Evolutionary conservation across 2,113 vertebrate genomes (phyloP).

Genomic region (Emydocephalus ijimae): DNA sequence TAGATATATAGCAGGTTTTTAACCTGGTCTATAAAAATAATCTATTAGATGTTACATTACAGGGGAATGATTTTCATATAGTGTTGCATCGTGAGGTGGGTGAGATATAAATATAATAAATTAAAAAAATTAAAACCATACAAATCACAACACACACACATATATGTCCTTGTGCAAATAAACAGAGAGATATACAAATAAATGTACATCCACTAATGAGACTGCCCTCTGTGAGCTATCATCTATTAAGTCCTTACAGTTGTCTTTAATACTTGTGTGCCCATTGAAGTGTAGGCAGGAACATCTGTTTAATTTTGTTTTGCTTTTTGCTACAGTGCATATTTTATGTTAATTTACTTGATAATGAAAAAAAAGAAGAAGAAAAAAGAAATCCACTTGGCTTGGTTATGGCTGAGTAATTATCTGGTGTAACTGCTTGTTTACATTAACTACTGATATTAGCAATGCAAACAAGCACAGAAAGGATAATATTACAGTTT

Average conservation of each 20-base stretch:
- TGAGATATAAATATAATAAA: neutral
- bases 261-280: constrained; percentile 19
- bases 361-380: constrained; percentile 23
- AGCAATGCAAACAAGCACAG: constrained; percentile 23
- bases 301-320: constrained; percentile 32
- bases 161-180: neutral
- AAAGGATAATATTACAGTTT: neutral
- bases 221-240: neutral
- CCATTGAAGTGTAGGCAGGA: constrained; percentile 15
- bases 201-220: neutral
- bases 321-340: constrained; percentile 24
- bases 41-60: neutral
- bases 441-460: constrained; percentile 10
- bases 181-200: neutral
- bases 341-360: constrained; percentile 35
- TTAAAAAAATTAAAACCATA: neutral
- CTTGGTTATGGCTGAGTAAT: constrained; percentile 12
- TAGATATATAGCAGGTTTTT: neutral
- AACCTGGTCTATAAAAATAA: neutral
- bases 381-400: constrained; percentile 14
- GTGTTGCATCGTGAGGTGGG: neutral
- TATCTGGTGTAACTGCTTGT: constrained; percentile 6
- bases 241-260: constrained; percentile 9
- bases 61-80: neutral
- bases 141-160: neutral